Percentiles rank a stretch among this genome's conserved stretches.
Evolutionary conservation across 2,113 vertebrate genomes (phyloP).

Genomic region (Lophochroa leadbeateri): DNA sequence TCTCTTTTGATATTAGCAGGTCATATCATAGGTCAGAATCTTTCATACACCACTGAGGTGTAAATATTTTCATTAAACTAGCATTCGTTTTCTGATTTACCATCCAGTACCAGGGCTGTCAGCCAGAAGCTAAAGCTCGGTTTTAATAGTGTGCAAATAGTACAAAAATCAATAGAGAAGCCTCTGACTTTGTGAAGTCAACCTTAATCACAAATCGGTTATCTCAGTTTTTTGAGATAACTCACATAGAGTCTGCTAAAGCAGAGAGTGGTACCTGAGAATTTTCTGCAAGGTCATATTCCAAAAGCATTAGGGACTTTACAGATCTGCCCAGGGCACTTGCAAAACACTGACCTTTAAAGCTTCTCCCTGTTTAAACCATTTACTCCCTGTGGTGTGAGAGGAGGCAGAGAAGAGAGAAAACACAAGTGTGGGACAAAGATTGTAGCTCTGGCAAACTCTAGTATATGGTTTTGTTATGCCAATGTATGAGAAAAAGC

Average conservation of each 20-base stretch:
- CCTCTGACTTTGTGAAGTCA: conserved; percentile 5
- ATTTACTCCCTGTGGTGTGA: conserved; percentile 31
- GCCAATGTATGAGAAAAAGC: background rate
- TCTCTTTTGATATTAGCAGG: background rate
- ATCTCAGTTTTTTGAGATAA: conserved; percentile 4
- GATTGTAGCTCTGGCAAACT: background rate
- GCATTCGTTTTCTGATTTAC: background rate
- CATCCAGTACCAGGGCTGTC: background rate
- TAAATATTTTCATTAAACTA: background rate
- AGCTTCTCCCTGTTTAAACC: conserved; percentile 49
- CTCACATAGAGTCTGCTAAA: conserved; percentile 10
- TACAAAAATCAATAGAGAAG: background rate
- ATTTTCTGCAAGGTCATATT: conserved; percentile 53
- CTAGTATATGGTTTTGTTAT: background rate
- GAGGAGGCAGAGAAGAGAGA: conserved; percentile 1
- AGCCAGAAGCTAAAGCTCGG: background rate
- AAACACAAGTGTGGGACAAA: conserved; percentile 4
- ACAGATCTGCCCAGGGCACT: background rate
- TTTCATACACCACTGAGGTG: background rate
- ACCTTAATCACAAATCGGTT: conserved; percentile 9
- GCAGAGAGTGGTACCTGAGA: conserved; percentile 1
- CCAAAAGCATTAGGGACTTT: background rate
- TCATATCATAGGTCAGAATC: background rate
- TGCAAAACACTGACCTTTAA: conserved; percentile 41
- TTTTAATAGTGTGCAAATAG: background rate